phyloP scores from a whole-genome alignment of 2,113 vertebrate species.

The Bos indicus region DNA sequence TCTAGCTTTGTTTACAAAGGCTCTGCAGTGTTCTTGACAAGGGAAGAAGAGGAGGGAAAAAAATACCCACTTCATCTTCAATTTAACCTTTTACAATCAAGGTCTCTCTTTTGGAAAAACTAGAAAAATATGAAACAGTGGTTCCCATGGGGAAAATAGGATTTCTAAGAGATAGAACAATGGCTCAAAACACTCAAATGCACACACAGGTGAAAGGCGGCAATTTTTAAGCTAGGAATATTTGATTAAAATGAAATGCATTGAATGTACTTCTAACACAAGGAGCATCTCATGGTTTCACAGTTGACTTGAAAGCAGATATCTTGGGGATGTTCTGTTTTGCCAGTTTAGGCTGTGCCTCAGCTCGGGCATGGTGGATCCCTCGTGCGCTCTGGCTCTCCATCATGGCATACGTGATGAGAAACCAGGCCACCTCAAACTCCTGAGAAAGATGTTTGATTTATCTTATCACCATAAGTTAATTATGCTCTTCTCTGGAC shows the following conservation, averaged over 20 bases:
- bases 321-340: neutral
- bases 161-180: conserved; percentile 11
- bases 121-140: conserved; percentile 13
- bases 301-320: neutral
- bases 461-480: neutral
- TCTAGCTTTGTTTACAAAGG: conserved; percentile 61
- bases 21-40: conserved; percentile 37
- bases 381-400: rapidly evolving
- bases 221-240: neutral
- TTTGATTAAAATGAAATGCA: conserved; percentile 30
- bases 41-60: neutral
- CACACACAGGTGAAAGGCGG: neutral
- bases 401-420: neutral
- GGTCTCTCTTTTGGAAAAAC: neutral
- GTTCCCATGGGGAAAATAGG: conserved; percentile 5
- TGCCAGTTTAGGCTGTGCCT: neutral
- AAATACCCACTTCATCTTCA: conserved; percentile 33
- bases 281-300: neutral
- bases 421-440: neutral
- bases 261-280: neutral
- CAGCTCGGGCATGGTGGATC: rapidly evolving
- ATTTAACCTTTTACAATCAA: conserved; percentile 59
- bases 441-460: neutral
- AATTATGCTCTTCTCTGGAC: neutral
- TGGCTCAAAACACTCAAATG: neutral